Conservation (phyloP, 1,140 invertebrate species). For the Drosophila sproati region DNA sequence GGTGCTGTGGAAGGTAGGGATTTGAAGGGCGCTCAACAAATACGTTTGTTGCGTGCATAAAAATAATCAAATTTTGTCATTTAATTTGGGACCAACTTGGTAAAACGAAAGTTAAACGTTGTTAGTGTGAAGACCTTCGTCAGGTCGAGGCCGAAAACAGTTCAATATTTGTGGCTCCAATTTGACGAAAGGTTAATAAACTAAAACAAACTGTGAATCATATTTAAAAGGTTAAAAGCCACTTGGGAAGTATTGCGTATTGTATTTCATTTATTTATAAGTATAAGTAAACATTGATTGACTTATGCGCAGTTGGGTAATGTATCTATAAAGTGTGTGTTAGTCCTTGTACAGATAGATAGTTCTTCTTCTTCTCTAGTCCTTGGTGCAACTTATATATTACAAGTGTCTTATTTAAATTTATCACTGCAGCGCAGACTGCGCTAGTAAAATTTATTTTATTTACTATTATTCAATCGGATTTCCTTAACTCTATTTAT, state of each 20-base stretch:
- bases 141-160: background rate
- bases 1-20: too few relatives aligned
- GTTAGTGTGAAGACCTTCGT: conserved; percentile 32
- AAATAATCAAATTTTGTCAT: conserved; percentile 71
- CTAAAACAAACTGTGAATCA: background rate
- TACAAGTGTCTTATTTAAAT: too few relatives aligned
- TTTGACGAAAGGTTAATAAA: background rate
- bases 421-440: too few relatives aligned
- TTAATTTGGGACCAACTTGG: conserved; percentile 58
- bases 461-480: too few relatives aligned
- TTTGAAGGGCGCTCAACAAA: conserved; percentile 10
- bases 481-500: too few relatives aligned
- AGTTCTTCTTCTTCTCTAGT: too few relatives aligned
- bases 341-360: too few relatives aligned
- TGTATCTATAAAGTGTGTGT: too few relatives aligned
- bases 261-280: background rate
- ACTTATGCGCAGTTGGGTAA: background rate
- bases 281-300: background rate
- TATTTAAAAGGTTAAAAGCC: background rate
- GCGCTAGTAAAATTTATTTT: too few relatives aligned
- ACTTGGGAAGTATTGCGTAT: background rate
- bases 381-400: too few relatives aligned
- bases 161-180: background rate
- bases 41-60: conserved; percentile 59
- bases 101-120: conserved; percentile 66